Base-by-base conservation (phyloP, 2,888 invertebrate genomes). In the Eretmocerus hayati region DNA sequence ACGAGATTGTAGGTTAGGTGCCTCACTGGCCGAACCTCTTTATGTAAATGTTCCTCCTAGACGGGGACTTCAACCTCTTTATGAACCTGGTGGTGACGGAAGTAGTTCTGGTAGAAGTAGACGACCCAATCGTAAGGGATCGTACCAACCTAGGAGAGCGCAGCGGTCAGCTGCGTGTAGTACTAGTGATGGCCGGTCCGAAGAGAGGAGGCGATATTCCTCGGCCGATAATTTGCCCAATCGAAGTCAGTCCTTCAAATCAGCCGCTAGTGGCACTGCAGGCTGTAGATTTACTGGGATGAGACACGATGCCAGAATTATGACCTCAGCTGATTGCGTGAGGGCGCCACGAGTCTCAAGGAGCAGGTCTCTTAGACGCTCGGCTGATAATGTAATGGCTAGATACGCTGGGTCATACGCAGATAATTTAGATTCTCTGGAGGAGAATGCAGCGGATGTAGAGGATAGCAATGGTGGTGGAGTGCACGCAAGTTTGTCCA, bases 171-270 rank as follows among this genome's bases (percentile, higher is more conserved):
- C 35, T n/a, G 8, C 8, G n/a, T 16, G 35, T 16, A 48, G 42
- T 15, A 5, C 43, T 2, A 45, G 40, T 30, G 11, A 48, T 5
- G 40, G 49, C 13, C 37, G 47, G 4, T 37, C 55, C 0, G 65
- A 62, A 18, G 62, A 65, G 6, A 68, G 65, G 19, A 53, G 69
- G 19, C 56, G 67, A 2, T 71, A 66, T 40, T 67, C 69, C 0
- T 71, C 70, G 1, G 71, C 65, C 6, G 71, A 71, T 22, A 70
- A 68, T 57, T 60, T 71, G n/a, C 68, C 63, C 38, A 52, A 59
- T 32, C 62, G 60, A 26, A 43, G 52, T 18, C n/a, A n/a, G n/a
- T 56, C 52, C 32, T 56, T 58, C 20, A 48, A 46, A 46, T 63
- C 48, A 46, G 55, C 48, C 30, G 52, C 45, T 20, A 64, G 64